Evolutionary conservation across 1,140 invertebrate species (phyloP), one percentile per base, ranked within the genome.

Genomic region (Lithobius niger): DNA sequence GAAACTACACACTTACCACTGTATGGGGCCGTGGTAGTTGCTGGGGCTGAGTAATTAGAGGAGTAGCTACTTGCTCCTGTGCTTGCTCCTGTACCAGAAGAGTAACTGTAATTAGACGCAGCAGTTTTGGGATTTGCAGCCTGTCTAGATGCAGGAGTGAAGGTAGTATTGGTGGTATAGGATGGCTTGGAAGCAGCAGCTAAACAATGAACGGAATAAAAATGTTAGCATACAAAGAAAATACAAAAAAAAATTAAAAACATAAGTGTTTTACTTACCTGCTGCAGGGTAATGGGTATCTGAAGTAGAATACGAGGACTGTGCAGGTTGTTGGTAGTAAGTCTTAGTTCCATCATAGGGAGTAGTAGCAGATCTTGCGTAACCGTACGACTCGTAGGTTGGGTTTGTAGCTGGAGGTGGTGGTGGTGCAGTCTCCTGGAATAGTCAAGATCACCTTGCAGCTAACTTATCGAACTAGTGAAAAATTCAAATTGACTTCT

Each of bases 21-120:
- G 69, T 87, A 86, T 26, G 82, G 84, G 28, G 83, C 83, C 27
- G 83, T 81, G 21, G 82, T 81, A 24, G 82, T 81, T 15, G 65
- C 61, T 10, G 82, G 59, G 10, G 64, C 80, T 54, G 15, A 15
- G 26, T 54, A 49, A 54, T 22, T 24, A n/a, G 47, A 48, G 10
- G 21, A 21, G 18, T 48, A 21, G 26, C 13, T 45, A n/a, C n/a
- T n/a, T n/a, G n/a, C n/a, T n/a, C n/a, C n/a, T 10, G 40, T 53
- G 22, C 26, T 2, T 6, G 54, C 49, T 19, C 19, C 36, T 4
- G 31, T 43, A n/a, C n/a, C 31, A 3, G 31, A n/a, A n/a, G 52
- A 31, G 44, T 54, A 54, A 10, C 52, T 42, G 21, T 54, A 54
- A 4, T 31, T 18, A 16, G 61, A 54, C 13, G 62, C 60, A 27